Evolutionary conservation across 2,113 vertebrate species (phyloP), one percentile per base, ranked within the genome.

Genomic region (Semicossyphus pulcher): DNA sequence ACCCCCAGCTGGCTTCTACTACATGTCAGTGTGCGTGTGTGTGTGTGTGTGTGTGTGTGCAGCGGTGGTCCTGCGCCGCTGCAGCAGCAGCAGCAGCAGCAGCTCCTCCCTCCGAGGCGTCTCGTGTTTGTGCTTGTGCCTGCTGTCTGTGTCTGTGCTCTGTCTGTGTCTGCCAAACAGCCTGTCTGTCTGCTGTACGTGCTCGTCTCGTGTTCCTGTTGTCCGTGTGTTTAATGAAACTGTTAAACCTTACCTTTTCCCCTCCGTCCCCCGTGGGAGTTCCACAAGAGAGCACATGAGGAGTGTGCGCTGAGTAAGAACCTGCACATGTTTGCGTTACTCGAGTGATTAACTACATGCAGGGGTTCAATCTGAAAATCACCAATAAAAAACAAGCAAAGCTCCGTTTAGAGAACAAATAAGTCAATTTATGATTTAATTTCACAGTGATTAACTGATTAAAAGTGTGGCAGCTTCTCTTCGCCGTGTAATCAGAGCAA

Each of bases 231-330:
- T 81, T 51, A 53, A 84, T 74, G 42, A 65, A 88, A 91, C 69
- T 91, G 86, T 94, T 88, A 64, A 90, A 94, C 91, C 91, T 88
- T 90, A 68, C 73, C 93, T 88, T 25, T 14, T 73, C 84, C 11
- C 81, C 76, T 75, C 39, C 61, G 66, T 68, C 56, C 18, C 58
- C 49, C 53, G 69, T 44, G 91, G n/a, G n/a, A 93, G 92, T 94
- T 95, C 95, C 95, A 94, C 94, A 94, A 96, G 94, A 94, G 91
- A 91, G 93, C 92, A 80, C 77, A 83, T 31, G 26, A 65, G 49
- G 60, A 56, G 61, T 25, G 64, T 51, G 68, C 56, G 6, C 47
- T 0, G 28, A 58, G 3, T 9, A 34, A 29, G 4, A 7, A 18
- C 26, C 39, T 12, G 47, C 5, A 1, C 28, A 36, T 6, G 3